Evolutionary conservation across 37 sponge, comb jelly and placozoan species (phyloP).

Genomic region (Diacarnus erythraeanus): DNA sequence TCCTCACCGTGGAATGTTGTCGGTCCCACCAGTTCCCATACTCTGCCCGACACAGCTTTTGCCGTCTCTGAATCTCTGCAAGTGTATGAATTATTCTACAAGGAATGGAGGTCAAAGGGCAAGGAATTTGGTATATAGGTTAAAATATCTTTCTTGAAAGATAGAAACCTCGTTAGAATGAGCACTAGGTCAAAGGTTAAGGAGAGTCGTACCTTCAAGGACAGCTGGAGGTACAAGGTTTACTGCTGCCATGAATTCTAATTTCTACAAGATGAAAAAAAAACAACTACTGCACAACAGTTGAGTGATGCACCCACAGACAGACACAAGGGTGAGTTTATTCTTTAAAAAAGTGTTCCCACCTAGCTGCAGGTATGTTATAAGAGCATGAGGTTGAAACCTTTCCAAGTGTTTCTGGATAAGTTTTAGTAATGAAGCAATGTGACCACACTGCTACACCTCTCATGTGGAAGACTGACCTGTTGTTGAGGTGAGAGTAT

Average conservation of each 20-base stretch:
- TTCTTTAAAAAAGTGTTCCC: no score
- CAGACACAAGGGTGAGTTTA: not conserved
- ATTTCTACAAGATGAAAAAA: constrained; percentile 23
- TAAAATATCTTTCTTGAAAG: not conserved
- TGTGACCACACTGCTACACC: no score
- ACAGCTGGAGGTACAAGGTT: constrained; percentile 60
- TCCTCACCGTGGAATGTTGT: constrained; percentile 47
- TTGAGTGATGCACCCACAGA: not conserved
- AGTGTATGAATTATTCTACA: not conserved
- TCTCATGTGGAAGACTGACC: no score
- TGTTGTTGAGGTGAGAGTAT: constrained; percentile 31
- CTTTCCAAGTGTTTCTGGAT: no score
- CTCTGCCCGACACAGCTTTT: constrained; percentile 51
- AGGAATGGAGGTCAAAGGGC: not conserved
- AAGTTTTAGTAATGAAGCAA: no score
- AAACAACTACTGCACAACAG: not conserved
- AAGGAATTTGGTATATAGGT: not conserved
- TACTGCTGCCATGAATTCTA: constrained; percentile 68
- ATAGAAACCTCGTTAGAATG: not conserved
- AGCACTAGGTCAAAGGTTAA: not conserved
- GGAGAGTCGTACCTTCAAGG: constrained; percentile 35
- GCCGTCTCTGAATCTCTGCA: constrained; percentile 57
- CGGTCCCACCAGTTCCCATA: constrained; percentile 78
- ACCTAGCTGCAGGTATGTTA: no score
- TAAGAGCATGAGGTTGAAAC: no score